Percentiles rank a stretch among this genome's conserved stretches.
phyloP scores from a whole-genome alignment of 2,888 invertebrate genomes.

The Campoplex nolae region DNA sequence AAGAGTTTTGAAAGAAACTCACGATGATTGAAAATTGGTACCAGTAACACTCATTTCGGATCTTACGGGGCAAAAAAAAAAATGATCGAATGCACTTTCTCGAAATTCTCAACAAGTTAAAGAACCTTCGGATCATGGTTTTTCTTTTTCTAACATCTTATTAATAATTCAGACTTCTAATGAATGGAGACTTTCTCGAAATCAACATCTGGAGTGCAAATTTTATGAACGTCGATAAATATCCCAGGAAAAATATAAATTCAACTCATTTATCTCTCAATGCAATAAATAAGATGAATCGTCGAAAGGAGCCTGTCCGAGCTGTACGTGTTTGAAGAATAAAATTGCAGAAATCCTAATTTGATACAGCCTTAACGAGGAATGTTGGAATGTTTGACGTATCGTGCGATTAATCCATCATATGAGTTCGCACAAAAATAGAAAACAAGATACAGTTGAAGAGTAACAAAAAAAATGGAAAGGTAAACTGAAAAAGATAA shows the following conservation, averaged over 20 bases:
- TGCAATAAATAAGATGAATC: not conserved
- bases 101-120: too few relatives aligned
- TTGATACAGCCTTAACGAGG: constrained; percentile 10
- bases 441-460: not conserved
- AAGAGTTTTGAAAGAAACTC: too few relatives aligned
- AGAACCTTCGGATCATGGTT: too few relatives aligned
- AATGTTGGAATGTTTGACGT: not conserved
- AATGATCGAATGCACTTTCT: too few relatives aligned
- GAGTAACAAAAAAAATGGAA: constrained; percentile 3
- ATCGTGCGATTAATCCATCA: constrained; percentile 14
- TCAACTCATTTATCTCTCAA: not conserved
- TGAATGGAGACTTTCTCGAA: too few relatives aligned
- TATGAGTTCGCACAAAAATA: not conserved
- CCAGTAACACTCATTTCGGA: too few relatives aligned
- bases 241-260: not conserved
- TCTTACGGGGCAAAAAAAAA: too few relatives aligned
- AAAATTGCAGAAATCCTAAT: not conserved
- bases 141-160: too few relatives aligned
- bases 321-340: not conserved
- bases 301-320: not conserved
- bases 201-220: not conserved
- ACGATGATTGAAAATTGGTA: too few relatives aligned
- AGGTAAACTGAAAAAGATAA: constrained; percentile 19
- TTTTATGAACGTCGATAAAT: not conserved
- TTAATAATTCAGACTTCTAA: too few relatives aligned